A percentile compares a stretch with the other conserved stretches of the same genome.
Evolutionary conservation across 2,888 invertebrate genomes (phyloP).

Genomic region (Odontomyia ornata): DNA sequence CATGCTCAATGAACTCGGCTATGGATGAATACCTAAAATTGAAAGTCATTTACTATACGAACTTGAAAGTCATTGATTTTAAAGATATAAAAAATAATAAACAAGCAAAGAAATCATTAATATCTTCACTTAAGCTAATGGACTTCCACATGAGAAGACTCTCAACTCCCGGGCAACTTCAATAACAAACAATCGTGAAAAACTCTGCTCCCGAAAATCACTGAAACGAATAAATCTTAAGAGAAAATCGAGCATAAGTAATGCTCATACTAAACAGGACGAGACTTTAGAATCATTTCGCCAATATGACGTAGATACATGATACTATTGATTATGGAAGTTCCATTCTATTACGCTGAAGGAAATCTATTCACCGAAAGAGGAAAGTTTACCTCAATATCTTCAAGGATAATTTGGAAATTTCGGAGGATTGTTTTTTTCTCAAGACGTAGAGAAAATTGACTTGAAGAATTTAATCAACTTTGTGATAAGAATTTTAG

Average conservation of each 20-base stretch:
- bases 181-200: conserved; percentile 32
- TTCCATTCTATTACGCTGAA: conserved; percentile 46
- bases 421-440: not conserved
- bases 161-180: conserved; percentile 22
- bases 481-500: too few relatives aligned
- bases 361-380: conserved; percentile 33
- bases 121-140: conserved; percentile 39
- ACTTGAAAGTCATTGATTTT: conserved; percentile 34
- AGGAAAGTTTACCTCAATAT: conserved; percentile 38
- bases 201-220: conserved; percentile 43
- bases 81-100: conserved; percentile 24
- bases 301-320: conserved; percentile 22
- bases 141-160: conserved; percentile 36
- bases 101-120: conserved; percentile 34
- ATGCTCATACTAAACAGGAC: conserved; percentile 46
- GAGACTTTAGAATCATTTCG: conserved; percentile 33
- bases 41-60: conserved; percentile 9
- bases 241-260: conserved; percentile 48
- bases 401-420: not conserved
- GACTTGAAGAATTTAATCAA: too few relatives aligned
- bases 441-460: not conserved
- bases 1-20: conserved; percentile 16
- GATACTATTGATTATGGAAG: not conserved
- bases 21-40: not conserved
- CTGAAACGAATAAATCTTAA: conserved; percentile 47